Base-by-base conservation (phyloP, 1,140 invertebrate genomes). In the Cecropterus lyciades region DNA sequence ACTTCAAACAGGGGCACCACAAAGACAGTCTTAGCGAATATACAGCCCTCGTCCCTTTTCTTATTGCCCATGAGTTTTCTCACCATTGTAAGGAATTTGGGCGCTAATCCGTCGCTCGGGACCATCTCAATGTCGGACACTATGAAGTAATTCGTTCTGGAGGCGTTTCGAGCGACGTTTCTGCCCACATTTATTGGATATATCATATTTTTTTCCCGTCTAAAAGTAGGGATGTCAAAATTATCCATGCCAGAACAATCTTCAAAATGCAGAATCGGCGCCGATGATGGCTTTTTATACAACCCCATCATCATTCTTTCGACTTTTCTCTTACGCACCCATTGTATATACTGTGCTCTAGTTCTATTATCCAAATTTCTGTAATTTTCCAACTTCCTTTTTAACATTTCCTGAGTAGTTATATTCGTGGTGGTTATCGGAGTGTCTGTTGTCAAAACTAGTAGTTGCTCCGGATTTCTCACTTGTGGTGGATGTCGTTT, bases 161-260 rank as follows among this genome's bases (percentile, higher is more conserved):
- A 93, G 11, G 93, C 92, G 45, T 89, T 92, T 65, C 95, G 92
- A 0, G 96, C 96, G 1, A 94, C 94, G 70, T 96, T 96, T 72
- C 96, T 93, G 1, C 94, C 95, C 0, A 96, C 95, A 74, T 97
- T 97, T 67, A 97, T 95, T 0, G 96, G 96, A 89, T 97, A 97
- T 11, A 93, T 90, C 74, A 96, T 89, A 17, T 84, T 84, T 20
- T 93, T 85, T 7, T 84, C 75, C 27, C 89, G 92, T 63, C 94
- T 92, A 68, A 93, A 94, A 0, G 94, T 94, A 3, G 78, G 74
- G 10, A 88, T 72, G 20, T 84, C 72, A 16, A 79, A 81, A 20
- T 73, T 69, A 6, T 92, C 85, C n/a, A 82, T 72, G 9, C 80
- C 84, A 10, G 85, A 85, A 74, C 88, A 91, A 69, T 89, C 92